Base-by-base conservation (phyloP, 2,797 vertebrate species). In the Pseudochirops cupreus region DNA sequence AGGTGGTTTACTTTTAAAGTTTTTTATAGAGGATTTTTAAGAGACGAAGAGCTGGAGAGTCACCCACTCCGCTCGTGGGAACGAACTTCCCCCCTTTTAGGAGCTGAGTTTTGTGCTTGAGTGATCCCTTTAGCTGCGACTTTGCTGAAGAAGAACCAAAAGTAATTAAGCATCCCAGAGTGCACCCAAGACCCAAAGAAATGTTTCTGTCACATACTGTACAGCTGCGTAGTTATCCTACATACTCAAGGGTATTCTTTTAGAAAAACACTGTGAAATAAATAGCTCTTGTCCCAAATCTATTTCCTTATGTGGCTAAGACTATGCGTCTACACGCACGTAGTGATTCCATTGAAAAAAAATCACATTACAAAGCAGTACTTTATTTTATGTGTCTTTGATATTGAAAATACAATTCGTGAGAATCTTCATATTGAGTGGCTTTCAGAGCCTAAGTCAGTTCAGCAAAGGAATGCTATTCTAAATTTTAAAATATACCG, bases 281-380 rank as follows among this genome's bases (percentile, higher is more conserved):
- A 26, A 74, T 74, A 3, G 50, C 90, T 10, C 91, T 50, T 46
- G 39, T 93, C 93, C 52, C 91, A 56, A 94, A 94, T 39, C 31
- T 24, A 10, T 56, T 94, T 90, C 94, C 74, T 94, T 92, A 1
- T 29, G 96, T 91, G 95, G 24, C 54, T 58, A 50, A 56, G 56
- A 54, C 54, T 39, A 62, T 31, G 87, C n/a, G 4, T 0, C 0
- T 6, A 91, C 57, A 93, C 12, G 53, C 50, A 3, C 1, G 9
- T 62, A 24, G 56, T 6, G 24, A 87, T 87, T 87, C 39, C 74
- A 26, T 82, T 87, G 26, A n/a, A 24, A 26, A 2, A 39, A 28
- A 56, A 0, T 21, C 21, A 56, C 14, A 12, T 87, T 87, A n/a
- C 54, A 24, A 87, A 9, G 1, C 33, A 95, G 53, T 13, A 91